phyloP scores from a whole-genome alignment of 1,140 invertebrate species.

The Trinorchestia longiramus region DNA sequence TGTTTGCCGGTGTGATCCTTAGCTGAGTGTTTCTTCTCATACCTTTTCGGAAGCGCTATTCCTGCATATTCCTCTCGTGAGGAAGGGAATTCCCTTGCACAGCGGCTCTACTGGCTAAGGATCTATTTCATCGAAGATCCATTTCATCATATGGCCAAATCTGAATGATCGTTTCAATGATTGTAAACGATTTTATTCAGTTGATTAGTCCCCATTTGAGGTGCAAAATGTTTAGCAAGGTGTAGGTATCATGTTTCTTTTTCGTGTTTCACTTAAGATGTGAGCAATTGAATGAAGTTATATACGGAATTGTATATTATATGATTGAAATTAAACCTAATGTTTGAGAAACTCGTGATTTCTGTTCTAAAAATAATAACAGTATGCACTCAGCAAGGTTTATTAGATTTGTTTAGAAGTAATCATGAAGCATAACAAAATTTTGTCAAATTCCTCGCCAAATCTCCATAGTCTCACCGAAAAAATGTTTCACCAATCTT shows the following conservation, averaged over 20 bases:
- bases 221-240: neutral
- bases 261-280: neutral
- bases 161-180: neutral
- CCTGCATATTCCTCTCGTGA: neutral
- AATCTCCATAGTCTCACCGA: neutral
- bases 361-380: neutral
- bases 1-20: slow-evolving; percentile 81
- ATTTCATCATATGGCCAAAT: neutral
- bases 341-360: neutral
- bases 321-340: neutral
- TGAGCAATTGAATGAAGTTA: neutral
- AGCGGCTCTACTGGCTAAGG: too few species aligned
- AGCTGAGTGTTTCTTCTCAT: neutral
- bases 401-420: neutral
- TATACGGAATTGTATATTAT: neutral
- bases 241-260: neutral
- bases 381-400: neutral
- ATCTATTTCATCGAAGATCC: neutral
- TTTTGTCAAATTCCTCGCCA: neutral
- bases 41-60: neutral
- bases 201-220: neutral
- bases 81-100: too few species aligned
- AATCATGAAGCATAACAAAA: neutral
- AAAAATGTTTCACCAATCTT: neutral
- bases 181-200: neutral